phyloP scores from a whole-genome alignment of 2,888 invertebrate species.

The Emmelina monodactyla region DNA sequence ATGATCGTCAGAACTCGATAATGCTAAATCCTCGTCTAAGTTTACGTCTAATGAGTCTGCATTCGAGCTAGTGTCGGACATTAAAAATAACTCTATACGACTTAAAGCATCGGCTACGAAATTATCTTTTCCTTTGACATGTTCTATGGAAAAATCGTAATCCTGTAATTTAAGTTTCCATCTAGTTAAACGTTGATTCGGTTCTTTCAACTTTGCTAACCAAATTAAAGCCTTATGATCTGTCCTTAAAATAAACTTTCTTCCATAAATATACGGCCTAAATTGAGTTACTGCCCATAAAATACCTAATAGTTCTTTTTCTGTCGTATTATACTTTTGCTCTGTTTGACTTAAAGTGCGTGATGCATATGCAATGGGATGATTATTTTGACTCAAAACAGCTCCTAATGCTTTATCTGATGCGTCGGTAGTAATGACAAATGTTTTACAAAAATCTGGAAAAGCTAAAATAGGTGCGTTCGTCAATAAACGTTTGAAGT shows the following conservation, averaged over 20 bases:
- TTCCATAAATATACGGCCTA: slow-evolving; percentile 13
- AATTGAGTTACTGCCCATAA: slow-evolving; percentile 18
- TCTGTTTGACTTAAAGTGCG: slow-evolving; percentile 16
- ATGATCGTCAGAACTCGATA: not conserved
- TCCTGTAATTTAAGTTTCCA: slow-evolving; percentile 14
- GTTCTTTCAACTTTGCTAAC: too few species aligned
- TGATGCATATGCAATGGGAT: slow-evolving; percentile 16
- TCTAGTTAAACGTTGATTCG: too few species aligned
- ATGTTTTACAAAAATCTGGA: slow-evolving; percentile 11
- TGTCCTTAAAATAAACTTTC: slow-evolving; percentile 11
- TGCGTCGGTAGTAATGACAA: slow-evolving; percentile 10
- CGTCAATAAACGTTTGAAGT: slow-evolving; percentile 8
- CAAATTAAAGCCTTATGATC: slow-evolving; percentile 11
- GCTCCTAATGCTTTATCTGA: slow-evolving; percentile 10
- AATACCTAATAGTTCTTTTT: slow-evolving; percentile 22
- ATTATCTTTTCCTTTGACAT: slow-evolving; percentile 5
- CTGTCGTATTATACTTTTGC: slow-evolving; percentile 20
- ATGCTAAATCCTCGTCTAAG: not conserved
- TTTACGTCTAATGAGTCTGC: not conserved
- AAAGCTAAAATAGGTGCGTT: slow-evolving; percentile 11
- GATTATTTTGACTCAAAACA: slow-evolving; percentile 6
- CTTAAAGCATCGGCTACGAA: slow-evolving; percentile 5
- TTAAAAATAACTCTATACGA: slow-evolving; percentile 7
- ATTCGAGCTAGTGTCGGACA: not conserved
- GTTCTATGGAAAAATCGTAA: slow-evolving; percentile 7